Conservation (phyloP, 2,113 vertebrate genomes). For the Barbus barbus region DNA sequence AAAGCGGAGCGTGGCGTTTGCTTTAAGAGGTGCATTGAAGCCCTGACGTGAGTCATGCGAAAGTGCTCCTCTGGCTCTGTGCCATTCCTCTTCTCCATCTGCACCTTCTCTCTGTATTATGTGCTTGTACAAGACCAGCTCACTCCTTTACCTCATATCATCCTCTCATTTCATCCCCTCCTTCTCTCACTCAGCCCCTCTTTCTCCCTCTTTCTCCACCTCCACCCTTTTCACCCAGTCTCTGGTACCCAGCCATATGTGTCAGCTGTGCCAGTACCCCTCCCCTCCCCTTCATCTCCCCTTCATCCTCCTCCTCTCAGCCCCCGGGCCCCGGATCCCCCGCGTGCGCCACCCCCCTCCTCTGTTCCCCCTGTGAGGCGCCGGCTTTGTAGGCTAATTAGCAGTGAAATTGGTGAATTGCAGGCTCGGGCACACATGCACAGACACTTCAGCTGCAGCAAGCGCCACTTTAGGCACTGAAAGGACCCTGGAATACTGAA, state of each 20-base stretch:
- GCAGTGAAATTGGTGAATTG: conserved; percentile 84
- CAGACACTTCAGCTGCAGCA: conserved; percentile 78
- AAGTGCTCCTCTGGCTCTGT: conserved; percentile 42
- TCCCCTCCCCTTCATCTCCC: conserved; percentile 22
- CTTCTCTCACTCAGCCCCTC: not conserved
- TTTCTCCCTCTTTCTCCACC: not conserved
- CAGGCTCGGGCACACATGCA: conserved; percentile 76
- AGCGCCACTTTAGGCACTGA: conserved; percentile 78
- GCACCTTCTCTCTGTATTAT: conserved; percentile 18
- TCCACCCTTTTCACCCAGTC: conserved; percentile 45
- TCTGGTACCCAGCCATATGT: conserved; percentile 72
- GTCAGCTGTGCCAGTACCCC: conserved; percentile 76
- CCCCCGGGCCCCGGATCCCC: conserved; percentile 45
- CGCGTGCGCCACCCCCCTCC: conserved; percentile 38
- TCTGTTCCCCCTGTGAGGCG: conserved; percentile 62
- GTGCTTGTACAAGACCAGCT: not conserved
- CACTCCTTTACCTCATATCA: not conserved
- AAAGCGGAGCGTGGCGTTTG: conserved; percentile 64
- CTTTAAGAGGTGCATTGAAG: conserved; percentile 18
- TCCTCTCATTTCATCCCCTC: not conserved
- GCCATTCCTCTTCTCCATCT: conserved; percentile 47
- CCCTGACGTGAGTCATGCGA: not conserved
- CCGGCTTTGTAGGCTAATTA: conserved; percentile 81
- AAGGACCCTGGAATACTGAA: conserved; percentile 60
- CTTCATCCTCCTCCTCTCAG: conserved; percentile 31